These are phyloP conservation scores for Cranoglanis bouderius DNA, from an alignment of 2,113 vertebrate species.

Conservation along the genomic window DNA sequence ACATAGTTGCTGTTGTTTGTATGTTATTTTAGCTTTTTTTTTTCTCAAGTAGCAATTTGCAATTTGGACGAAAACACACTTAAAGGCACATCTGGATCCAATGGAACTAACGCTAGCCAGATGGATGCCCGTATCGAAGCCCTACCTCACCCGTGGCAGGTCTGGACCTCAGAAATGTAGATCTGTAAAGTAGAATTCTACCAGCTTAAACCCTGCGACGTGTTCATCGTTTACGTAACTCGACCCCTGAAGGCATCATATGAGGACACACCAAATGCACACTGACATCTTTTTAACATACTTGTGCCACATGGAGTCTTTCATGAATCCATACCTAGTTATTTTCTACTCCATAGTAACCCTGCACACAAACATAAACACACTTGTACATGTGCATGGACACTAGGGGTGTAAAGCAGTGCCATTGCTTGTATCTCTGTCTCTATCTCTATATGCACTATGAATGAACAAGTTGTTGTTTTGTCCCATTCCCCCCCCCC, in stretches of 20 bases:
- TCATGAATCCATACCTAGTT: background rate
- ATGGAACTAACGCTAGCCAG: constrained; percentile 88
- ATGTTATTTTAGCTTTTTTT: constrained; percentile 97
- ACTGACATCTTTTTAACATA: background rate
- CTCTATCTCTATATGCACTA: background rate
- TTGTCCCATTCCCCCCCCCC: background rate
- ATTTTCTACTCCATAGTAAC: constrained; percentile 11
- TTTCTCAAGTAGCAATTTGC: constrained; percentile 98
- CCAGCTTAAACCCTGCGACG: constrained; percentile 65
- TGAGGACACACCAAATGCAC: constrained; percentile 38
- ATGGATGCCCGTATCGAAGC: constrained; percentile 90
- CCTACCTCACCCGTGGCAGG: constrained; percentile 85
- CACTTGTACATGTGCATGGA: background rate
- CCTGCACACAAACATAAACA: background rate
- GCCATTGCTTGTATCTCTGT: background rate
- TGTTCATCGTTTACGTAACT: constrained; percentile 50
- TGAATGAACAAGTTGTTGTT: background rate
- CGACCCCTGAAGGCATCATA: constrained; percentile 57
- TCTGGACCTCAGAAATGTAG: constrained; percentile 71
- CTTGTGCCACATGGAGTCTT: background rate
- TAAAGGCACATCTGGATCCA: constrained; percentile 97
- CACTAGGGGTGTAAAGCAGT: background rate
- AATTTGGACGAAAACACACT: constrained; percentile 98
- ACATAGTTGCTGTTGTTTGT: constrained; percentile 99
- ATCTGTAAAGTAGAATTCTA: constrained; percentile 64